These are phyloP conservation scores for Anas platyrhynchos DNA, from an alignment of 2,113 vertebrate genomes.

Conservation along the genomic window DNA sequence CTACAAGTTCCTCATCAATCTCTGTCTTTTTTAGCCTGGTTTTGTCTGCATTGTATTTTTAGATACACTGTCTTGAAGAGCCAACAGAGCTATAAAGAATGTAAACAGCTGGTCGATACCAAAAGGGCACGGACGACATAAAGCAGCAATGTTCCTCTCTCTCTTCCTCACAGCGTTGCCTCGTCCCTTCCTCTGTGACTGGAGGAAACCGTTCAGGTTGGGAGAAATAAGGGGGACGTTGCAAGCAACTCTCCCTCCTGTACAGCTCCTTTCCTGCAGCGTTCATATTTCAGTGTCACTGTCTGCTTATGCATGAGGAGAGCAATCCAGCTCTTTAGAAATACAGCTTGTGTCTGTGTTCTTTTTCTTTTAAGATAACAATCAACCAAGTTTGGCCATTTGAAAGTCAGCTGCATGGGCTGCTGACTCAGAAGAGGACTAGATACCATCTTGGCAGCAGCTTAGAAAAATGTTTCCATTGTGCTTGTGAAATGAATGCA, in stretches of 20 bases:
- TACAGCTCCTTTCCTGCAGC: background rate
- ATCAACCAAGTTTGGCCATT: conserved; percentile 41
- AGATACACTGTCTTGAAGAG: background rate
- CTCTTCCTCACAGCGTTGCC: background rate
- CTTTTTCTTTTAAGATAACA: conserved; percentile 28
- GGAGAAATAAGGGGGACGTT: background rate
- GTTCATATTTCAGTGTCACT: background rate
- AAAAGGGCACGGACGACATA: background rate
- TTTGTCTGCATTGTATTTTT: background rate
- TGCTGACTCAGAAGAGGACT: conserved; percentile 31
- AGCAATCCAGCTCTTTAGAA: conserved; percentile 10
- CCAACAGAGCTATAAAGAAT: background rate
- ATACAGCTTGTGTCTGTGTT: background rate
- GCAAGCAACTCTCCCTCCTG: background rate
- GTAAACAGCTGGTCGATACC: background rate
- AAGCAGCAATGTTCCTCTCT: background rate
- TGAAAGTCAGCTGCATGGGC: conserved; percentile 59
- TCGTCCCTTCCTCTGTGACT: background rate
- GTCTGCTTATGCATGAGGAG: background rate
- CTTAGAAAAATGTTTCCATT: conserved; percentile 53
- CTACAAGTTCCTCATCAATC: rapidly evolving
- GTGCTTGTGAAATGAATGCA: conserved; percentile 54
- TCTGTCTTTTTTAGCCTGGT: background rate
- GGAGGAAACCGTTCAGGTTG: background rate
- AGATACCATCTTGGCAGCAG: conserved; percentile 42